A percentile compares a stretch with the other conserved stretches of the same genome.
Evolutionary conservation across 2,113 vertebrate species (phyloP).

Genomic region (Alethe castanea): DNA sequence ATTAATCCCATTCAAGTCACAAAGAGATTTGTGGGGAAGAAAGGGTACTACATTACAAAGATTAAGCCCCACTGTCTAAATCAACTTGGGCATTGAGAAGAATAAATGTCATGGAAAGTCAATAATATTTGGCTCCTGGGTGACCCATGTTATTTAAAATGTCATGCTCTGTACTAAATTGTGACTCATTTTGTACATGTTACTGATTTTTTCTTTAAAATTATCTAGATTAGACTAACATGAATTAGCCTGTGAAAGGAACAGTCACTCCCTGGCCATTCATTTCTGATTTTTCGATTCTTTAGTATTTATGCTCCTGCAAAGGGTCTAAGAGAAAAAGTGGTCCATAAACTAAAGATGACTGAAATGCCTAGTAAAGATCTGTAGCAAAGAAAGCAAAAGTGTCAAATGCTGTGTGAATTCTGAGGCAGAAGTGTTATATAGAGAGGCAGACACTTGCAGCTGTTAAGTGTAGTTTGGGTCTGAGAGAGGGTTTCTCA

Average conservation of each 20-base stretch:
- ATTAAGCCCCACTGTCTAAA: neutral
- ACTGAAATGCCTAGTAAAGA: neutral
- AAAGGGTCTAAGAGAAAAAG: neutral
- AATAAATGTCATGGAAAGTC: constrained; percentile 44
- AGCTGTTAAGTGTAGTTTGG: neutral
- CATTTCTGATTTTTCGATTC: neutral
- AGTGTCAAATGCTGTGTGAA: neutral
- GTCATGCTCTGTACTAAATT: constrained; percentile 2
- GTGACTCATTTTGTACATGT: neutral
- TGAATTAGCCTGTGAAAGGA: neutral
- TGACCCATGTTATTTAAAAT: constrained; percentile 33
- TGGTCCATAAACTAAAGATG: neutral
- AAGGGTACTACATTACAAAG: neutral
- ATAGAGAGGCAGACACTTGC: neutral
- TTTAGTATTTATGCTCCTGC: neutral
- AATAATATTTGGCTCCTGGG: neutral
- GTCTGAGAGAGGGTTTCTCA: neutral
- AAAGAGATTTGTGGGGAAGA: neutral
- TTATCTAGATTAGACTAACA: neutral
- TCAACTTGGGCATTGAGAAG: neutral
- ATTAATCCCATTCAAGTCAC: neutral
- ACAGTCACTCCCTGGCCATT: neutral
- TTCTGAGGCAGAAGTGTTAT: neutral
- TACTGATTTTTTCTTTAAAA: neutral
- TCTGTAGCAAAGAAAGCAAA: neutral